Evolutionary conservation across 2,113 vertebrate species (phyloP).

Genomic region (Ceuthmochares aereus): DNA sequence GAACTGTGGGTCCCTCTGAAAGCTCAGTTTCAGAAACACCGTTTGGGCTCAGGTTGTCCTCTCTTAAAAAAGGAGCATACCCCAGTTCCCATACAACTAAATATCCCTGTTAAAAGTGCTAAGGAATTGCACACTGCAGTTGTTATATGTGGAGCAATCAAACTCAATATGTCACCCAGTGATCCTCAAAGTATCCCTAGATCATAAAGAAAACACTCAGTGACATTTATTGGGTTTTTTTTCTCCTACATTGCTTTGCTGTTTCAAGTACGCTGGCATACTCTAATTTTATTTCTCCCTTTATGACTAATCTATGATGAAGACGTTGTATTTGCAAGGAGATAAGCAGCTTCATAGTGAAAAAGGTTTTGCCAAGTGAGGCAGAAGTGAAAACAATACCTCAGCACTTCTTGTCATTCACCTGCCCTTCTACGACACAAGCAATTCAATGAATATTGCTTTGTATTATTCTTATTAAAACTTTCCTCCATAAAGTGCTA

Average conservation of each 20-base stretch:
- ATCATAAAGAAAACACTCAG: neutral
- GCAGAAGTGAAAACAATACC: slow-evolving; percentile 16
- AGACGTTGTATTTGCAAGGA: slow-evolving; percentile 12
- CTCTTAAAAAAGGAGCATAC: neutral
- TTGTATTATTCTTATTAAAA: slow-evolving; percentile 3
- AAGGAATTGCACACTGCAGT: neutral
- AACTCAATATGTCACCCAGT: neutral
- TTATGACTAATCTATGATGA: slow-evolving; percentile 48
- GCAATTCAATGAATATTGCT: neutral
- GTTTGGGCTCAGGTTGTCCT: neutral
- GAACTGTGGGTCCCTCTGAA: neutral
- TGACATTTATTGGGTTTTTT: neutral
- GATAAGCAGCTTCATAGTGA: neutral
- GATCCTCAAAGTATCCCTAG: neutral
- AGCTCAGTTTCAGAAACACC: neutral
- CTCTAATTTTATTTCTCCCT: neutral
- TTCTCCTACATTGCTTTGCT: neutral
- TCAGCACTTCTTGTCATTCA: slow-evolving; percentile 23
- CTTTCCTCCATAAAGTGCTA: neutral
- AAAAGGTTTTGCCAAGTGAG: slow-evolving; percentile 1
- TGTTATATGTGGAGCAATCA: neutral
- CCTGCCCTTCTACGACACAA: neutral
- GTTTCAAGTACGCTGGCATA: slow-evolving; percentile 50
- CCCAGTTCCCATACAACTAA: neutral
- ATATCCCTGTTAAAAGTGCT: neutral